These are phyloP conservation scores for Volucella inanis DNA, from an alignment of 2,888 invertebrate species.

Conservation along the genomic window DNA sequence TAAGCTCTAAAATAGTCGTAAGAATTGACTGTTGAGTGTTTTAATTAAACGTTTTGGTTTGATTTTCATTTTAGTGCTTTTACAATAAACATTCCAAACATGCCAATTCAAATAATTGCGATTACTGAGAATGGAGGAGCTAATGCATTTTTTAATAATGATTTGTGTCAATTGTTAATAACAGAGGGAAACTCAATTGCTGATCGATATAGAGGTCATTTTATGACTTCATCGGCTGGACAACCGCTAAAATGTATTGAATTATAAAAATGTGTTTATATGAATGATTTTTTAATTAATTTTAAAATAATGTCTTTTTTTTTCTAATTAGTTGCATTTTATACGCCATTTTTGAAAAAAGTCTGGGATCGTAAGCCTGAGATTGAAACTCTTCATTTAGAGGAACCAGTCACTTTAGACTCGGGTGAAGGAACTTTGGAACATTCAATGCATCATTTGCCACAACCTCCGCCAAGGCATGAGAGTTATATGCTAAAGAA, in stretches of 20 bases:
- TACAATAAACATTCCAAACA: constrained; percentile 95
- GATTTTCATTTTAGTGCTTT: constrained; percentile 87
- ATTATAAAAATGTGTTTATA: background rate
- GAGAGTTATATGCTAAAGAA: constrained; percentile 91
- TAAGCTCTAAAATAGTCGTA: constrained; percentile 82
- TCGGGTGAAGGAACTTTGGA: constrained; percentile 89
- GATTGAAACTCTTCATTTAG: constrained; percentile 95
- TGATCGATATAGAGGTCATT: constrained; percentile 94
- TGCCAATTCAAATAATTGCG: constrained; percentile 96
- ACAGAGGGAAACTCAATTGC: constrained; percentile 97
- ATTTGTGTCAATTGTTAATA: constrained; percentile 93
- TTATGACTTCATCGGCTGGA: constrained; percentile 94
- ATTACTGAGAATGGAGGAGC: constrained; percentile 95
- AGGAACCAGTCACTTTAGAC: constrained; percentile 86
- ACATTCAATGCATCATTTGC: constrained; percentile 87
- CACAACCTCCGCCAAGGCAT: constrained; percentile 88
- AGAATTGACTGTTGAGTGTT: constrained; percentile 1
- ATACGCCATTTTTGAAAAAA: constrained; percentile 97
- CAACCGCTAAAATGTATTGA: constrained; percentile 91
- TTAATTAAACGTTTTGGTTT: background rate
- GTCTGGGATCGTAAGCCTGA: constrained; percentile 98
- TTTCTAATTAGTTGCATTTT: constrained; percentile 90
- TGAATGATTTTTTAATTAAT: background rate
- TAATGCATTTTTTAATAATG: constrained; percentile 94
- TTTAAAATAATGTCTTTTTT: background rate